Evolutionary conservation across 2,113 vertebrate species (phyloP).

Genomic region (Zootoca vivipara): DNA sequence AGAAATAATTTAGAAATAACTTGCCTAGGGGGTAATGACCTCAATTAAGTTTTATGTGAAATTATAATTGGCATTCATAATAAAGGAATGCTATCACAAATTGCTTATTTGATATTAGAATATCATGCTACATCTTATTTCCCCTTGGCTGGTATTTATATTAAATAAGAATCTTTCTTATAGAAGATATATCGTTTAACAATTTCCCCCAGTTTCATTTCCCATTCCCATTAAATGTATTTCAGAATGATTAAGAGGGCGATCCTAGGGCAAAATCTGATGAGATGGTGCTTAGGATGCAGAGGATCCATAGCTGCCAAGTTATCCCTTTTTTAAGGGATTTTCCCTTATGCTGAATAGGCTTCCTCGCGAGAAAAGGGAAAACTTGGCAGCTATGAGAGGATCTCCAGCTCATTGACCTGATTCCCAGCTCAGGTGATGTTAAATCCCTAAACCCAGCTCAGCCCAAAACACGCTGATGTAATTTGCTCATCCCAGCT

Average conservation of each 20-base stretch:
- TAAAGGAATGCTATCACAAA: conserved; percentile 73
- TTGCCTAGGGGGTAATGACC: conserved; percentile 76
- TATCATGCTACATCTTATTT: conserved; percentile 71
- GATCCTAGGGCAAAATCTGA: too few relatives aligned
- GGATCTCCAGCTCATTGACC: too few relatives aligned
- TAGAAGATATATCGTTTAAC: conserved; percentile 62
- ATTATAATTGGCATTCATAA: conserved; percentile 79
- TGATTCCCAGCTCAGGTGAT: too few relatives aligned
- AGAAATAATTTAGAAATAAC: conserved; percentile 74
- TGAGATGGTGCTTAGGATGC: too few relatives aligned
- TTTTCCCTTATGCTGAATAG: too few relatives aligned
- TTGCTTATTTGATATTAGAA: conserved; percentile 69
- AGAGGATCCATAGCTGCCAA: too few relatives aligned
- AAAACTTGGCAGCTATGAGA: too few relatives aligned
- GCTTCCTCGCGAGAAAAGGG: too few relatives aligned
- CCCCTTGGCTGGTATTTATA: conserved; percentile 65
- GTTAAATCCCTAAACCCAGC: too few relatives aligned
- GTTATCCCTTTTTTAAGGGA: too few relatives aligned
- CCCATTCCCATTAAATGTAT: conserved; percentile 33
- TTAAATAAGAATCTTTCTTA: conserved; percentile 74
- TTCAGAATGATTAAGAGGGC: conserved; percentile 44
- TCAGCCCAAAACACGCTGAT: too few relatives aligned
- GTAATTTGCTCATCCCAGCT: too few relatives aligned
- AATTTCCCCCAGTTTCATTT: conserved; percentile 4
- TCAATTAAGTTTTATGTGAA: conserved; percentile 82